Conservation (phyloP, 2,888 invertebrate species). For the Nomada fabriciana region DNA sequence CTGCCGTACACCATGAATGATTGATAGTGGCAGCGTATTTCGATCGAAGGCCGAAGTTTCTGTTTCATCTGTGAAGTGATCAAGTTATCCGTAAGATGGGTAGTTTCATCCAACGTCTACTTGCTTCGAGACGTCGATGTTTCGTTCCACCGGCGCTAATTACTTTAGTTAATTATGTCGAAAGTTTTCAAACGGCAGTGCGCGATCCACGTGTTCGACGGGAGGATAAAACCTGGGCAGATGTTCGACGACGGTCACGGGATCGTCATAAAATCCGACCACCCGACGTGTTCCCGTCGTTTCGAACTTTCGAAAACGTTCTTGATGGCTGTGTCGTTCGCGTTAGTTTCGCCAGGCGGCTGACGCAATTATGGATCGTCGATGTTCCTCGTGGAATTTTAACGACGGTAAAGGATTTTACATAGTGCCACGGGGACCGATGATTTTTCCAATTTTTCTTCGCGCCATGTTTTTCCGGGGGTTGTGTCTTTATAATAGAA, state of each 20-base stretch:
- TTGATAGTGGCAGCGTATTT: slow-evolving; percentile 70
- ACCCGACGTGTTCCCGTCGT: slow-evolving; percentile 28
- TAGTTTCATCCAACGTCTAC: slow-evolving; percentile 25
- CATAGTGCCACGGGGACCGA: not conserved
- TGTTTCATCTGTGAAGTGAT: slow-evolving; percentile 76
- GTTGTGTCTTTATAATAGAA: no score
- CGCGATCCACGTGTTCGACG: slow-evolving; percentile 10
- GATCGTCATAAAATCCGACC: slow-evolving; percentile 51
- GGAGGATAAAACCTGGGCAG: slow-evolving; percentile 44
- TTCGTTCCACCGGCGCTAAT: slow-evolving; percentile 69
- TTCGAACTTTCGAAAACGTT: slow-evolving; percentile 22
- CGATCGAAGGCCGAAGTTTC: slow-evolving; percentile 67
- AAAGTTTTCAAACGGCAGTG: slow-evolving; percentile 67
- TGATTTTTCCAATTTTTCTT: not conserved
- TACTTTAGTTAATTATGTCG: slow-evolving; percentile 78
- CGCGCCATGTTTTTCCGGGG: no score
- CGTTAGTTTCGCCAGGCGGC: slow-evolving; percentile 23
- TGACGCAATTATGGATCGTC: slow-evolving; percentile 19
- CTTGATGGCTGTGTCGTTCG: not conserved
- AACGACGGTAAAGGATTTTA: not conserved
- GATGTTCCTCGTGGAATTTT: not conserved
- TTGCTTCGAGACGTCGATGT: slow-evolving; percentile 64
- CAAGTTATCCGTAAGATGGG: slow-evolving; percentile 62
- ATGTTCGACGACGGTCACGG: slow-evolving; percentile 2
- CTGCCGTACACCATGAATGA: slow-evolving; percentile 56